Evolutionary conservation across 2,113 vertebrate genomes (phyloP), one percentile per base, ranked within the genome.

Genomic region (Thunnus maccoyii): DNA sequence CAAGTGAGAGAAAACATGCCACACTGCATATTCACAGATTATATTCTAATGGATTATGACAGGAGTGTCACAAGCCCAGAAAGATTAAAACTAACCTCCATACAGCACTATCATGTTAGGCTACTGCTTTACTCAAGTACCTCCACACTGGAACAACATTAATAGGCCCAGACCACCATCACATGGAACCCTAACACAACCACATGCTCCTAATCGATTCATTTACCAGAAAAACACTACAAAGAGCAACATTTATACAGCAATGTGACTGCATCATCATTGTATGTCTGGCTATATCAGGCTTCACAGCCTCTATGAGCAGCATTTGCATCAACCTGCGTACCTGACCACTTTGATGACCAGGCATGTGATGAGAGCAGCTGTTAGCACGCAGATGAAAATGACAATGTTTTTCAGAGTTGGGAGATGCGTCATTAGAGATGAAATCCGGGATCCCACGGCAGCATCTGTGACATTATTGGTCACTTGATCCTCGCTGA

Each of bases 321-420:
- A 30, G 57, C 25, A 27, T 30, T 4, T 1, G 56, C 10, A 22
- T 52, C 8, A 47, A n/a, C 46, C 72, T 67, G 51, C 81, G 13
- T 95, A 98, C 98, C 98, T 98, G 96, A 95, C 85, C 84, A 97
- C 94, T 89, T 96, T 97, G 86, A 96, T 84, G 89, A 98, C 93
- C 82, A 99, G 92, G 87, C 96, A 97, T 65, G 91, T 95, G 93
- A 98, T 91, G 86, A 99, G 95, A 22, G 93, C 91, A 69, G 94
- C 95, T 73, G 96, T 96, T 89, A 96, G 82, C 79, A 94, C 95
- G 87, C 96, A 97, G 79, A 96, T 93, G 86, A 95, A 94, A 84
- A 97, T 93, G 57, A 97, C 96, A 3, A 96, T 92, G 82, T 95
- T 96, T 92, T 98, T 97, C 72, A 99, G 94, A 36, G 96, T 95